Conservation (phyloP, 2,113 vertebrate species). For the Apodemus speciosus region DNA sequence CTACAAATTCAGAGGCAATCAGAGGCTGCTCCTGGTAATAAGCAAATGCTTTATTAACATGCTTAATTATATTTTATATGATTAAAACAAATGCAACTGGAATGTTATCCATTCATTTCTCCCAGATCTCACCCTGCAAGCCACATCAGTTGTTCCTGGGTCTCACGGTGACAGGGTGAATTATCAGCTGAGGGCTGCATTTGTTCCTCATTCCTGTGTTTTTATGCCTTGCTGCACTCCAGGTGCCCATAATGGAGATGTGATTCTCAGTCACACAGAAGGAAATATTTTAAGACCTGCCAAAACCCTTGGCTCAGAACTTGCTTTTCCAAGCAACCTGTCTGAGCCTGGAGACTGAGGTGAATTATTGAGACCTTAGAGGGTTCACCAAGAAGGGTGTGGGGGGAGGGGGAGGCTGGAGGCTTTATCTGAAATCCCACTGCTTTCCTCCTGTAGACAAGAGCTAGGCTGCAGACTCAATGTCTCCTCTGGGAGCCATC, state of each 20-base stretch:
- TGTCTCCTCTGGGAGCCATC: background rate
- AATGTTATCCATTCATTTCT: background rate
- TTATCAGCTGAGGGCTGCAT: conserved; percentile 20
- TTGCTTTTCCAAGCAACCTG: conserved; percentile 74
- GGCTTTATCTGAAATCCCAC: conserved; percentile 13
- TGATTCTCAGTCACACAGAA: conserved; percentile 67
- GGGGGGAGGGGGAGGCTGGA: background rate
- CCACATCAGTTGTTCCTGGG: background rate
- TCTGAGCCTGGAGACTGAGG: conserved; percentile 56
- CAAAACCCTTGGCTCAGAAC: conserved; percentile 76
- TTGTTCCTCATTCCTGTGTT: background rate
- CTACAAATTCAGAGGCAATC: background rate
- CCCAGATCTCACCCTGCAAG: background rate
- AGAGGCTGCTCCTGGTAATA: background rate
- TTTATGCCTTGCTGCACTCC: conserved; percentile 59
- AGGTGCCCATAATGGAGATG: conserved; percentile 70
- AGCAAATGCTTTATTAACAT: background rate
- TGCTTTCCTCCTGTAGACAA: background rate
- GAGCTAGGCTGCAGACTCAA: background rate
- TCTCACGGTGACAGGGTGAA: conserved; percentile 42
- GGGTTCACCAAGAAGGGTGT: conserved; percentile 44
- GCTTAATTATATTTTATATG: background rate
- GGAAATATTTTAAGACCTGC: conserved; percentile 81
- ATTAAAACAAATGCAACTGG: conserved; percentile 17
- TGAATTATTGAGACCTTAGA: conserved; percentile 71